A percentile compares a stretch with the other conserved stretches of the same genome.
Evolutionary conservation across 1,140 invertebrate genomes (phyloP).

Genomic region (Eumaeus atala): DNA sequence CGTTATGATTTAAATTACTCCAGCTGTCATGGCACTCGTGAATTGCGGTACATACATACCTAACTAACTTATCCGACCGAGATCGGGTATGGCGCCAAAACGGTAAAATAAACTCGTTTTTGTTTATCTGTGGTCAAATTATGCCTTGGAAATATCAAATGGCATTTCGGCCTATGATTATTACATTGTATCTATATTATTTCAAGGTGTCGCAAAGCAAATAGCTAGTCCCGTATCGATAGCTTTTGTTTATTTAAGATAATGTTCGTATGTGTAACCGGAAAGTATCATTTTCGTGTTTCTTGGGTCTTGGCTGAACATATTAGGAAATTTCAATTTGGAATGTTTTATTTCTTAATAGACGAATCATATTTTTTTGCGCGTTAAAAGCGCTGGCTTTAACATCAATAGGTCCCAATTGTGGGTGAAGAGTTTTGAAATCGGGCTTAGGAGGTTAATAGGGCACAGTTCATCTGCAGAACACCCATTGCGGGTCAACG

Average conservation of each 20-base stretch:
- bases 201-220: constrained; percentile 24
- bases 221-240: constrained; percentile 26
- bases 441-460: no score
- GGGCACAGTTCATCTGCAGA: no score
- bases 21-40: constrained; percentile 53
- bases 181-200: background rate
- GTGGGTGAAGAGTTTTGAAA: no score
- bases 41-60: constrained; percentile 58
- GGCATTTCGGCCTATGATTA: background rate
- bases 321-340: background rate
- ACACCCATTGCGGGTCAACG: no score
- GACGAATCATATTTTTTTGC: no score
- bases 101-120: constrained; percentile 39
- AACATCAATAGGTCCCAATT: no score
- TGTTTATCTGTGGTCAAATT: constrained; percentile 18
- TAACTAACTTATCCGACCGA: constrained; percentile 37
- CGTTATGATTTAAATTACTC: constrained; percentile 69
- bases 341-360: no score
- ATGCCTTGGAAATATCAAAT: constrained; percentile 15
- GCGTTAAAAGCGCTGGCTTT: no score
- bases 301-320: no score
- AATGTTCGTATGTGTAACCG: constrained; percentile 12
- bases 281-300: background rate
- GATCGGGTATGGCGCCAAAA: constrained; percentile 40
- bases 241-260: constrained; percentile 32